Evolutionary conservation across 1,140 invertebrate species (phyloP), one percentile per base, ranked within the genome.

Genomic region (Aradophagus sp.): DNA sequence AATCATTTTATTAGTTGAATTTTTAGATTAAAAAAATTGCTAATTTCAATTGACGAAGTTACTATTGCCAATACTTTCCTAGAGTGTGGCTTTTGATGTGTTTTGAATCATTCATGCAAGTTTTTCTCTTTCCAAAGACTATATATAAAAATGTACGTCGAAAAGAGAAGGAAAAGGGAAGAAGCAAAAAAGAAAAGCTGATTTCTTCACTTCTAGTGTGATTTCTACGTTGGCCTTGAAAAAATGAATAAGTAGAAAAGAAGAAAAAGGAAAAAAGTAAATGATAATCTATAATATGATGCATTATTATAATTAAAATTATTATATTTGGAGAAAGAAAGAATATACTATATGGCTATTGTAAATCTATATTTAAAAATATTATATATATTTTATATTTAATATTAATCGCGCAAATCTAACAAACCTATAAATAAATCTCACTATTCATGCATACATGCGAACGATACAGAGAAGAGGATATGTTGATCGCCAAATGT

Each of bases 221-320:
- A 83, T 84, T 84, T 83, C 73, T 83, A 83, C 76, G 75, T 80
- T 82, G 81, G 83, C 82, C 82, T 85, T 84, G 79, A 69, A 78
- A 82, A 82, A 83, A 84, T n/a, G n/a, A n/a, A n/a, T n/a, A n/a
- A n/a, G n/a, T n/a, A n/a, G n/a, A n/a, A n/a, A n/a, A n/a, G n/a
- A n/a, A n/a, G n/a, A n/a, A n/a, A n/a, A n/a, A n/a, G n/a, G n/a
- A n/a, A n/a, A n/a, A n/a, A n/a, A n/a, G n/a, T n/a, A 80, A 84
- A 82, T 75, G 80, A 82, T 81, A 59, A 67, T 53, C 47, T 72
- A 55, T 72, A 77, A 68, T 77, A 68, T 52, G 76, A 66, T 45
- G 71, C 71, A 56, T 48, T 17, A 69, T 53, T 50, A 68, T 20
- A 23, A 69, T 69, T 62, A 67, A 38, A n/a, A 47, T 58, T 56